These are phyloP conservation scores for Castor canadensis DNA, from an alignment of 2,113 vertebrate species.

Conservation along the genomic window DNA sequence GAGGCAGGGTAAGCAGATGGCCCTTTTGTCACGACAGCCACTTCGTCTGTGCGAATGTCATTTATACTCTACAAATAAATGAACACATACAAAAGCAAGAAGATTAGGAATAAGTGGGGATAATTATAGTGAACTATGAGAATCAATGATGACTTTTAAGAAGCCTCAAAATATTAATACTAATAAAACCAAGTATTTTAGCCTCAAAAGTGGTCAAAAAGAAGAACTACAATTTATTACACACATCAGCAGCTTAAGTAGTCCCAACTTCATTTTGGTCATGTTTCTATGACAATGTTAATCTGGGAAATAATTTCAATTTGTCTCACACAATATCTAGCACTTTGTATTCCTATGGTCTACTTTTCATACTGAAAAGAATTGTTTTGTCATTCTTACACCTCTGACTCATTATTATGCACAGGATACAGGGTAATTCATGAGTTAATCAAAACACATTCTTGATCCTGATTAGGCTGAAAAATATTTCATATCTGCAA, in stretches of 20 bases:
- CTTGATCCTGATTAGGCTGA: not conserved
- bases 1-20: slow-evolving; percentile 74
- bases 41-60: slow-evolving; percentile 84
- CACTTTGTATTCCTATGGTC: not conserved
- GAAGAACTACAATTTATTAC: slow-evolving; percentile 28
- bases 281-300: not conserved
- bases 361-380: not conserved
- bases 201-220: not conserved
- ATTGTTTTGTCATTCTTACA: not conserved
- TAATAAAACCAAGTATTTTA: slow-evolving; percentile 44
- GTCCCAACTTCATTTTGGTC: not conserved
- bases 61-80: slow-evolving; percentile 86
- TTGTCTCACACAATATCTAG: not conserved
- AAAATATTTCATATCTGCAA: not conserved
- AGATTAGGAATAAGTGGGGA: slow-evolving; percentile 78
- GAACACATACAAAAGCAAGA: slow-evolving; percentile 83
- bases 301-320: not conserved
- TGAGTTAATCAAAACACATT: not conserved
- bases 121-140: not conserved
- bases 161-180: slow-evolving; percentile 67
- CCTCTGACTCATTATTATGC: not conserved
- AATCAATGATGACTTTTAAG: slow-evolving; percentile 55
- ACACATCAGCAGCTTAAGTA: not conserved
- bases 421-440: not conserved
- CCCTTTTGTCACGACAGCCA: slow-evolving; percentile 82